Evolutionary conservation across 2,888 invertebrate genomes (phyloP).

Genomic region (Calameuta pallipes): DNA sequence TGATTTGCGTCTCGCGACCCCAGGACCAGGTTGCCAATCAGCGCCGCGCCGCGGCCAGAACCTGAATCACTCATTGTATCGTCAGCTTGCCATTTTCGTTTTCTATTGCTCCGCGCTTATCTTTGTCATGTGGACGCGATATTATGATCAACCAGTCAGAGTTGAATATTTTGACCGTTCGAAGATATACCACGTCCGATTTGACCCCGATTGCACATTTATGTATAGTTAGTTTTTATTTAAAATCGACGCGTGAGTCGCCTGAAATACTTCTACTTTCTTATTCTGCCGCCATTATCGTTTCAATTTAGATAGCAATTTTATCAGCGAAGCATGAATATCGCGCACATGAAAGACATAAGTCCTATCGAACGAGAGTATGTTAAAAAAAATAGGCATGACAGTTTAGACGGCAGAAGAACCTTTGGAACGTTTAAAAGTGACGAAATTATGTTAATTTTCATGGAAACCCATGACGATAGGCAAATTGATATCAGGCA

Average conservation of each 20-base stretch:
- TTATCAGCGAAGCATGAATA: neutral
- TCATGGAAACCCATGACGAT: neutral
- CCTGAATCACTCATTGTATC: neutral
- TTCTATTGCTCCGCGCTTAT: neutral
- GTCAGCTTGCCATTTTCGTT: neutral
- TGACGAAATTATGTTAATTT: neutral
- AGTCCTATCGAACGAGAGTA: too few relatives aligned
- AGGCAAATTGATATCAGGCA: too few relatives aligned
- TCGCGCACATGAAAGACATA: neutral
- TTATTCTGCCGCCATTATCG: neutral
- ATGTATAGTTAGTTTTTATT: neutral
- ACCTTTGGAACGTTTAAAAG: neutral
- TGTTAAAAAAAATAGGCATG: too few relatives aligned
- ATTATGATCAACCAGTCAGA: neutral
- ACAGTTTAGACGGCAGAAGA: neutral
- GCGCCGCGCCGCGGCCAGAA: slow-evolving; percentile 1
- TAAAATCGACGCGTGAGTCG: neutral
- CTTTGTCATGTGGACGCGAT: neutral
- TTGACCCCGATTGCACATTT: neutral
- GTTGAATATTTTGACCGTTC: neutral
- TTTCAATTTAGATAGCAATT: neutral
- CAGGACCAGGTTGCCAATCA: slow-evolving; percentile 7
- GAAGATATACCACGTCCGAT: neutral
- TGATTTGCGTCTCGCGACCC: slow-evolving; percentile 17
- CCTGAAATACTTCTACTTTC: neutral